Percentiles rank a stretch among this genome's conserved stretches.
phyloP scores from a whole-genome alignment of 2,888 invertebrate genomes.

The Perdita meconis region DNA sequence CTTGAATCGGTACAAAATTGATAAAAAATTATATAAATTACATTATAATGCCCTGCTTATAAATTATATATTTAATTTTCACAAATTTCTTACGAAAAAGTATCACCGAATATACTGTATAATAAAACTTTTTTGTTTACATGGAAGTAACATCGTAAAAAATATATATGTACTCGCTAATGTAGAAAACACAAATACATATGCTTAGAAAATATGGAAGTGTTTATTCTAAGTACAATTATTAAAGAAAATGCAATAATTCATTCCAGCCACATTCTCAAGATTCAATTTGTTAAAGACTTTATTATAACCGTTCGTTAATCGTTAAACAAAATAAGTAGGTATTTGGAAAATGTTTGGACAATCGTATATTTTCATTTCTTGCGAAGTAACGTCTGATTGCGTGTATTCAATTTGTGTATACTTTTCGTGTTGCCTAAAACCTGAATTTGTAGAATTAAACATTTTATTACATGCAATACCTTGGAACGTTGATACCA shows the following conservation, averaged over 20 bases:
- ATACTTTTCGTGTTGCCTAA: background rate
- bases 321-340: background rate
- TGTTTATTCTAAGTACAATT: conserved; percentile 37
- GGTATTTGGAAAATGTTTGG: conserved; percentile 14
- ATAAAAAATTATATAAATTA: conserved; percentile 42
- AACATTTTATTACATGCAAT: conserved; percentile 20
- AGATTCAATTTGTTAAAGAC: conserved; percentile 21
- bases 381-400: background rate
- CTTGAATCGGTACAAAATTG: conserved; percentile 17
- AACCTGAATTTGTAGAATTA: background rate
- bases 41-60: conserved; percentile 42
- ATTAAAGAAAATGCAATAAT: conserved; percentile 24
- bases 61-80: conserved; percentile 20
- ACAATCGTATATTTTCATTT: conserved; percentile 22
- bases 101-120: conserved; percentile 26
- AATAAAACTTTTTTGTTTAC: conserved; percentile 41
- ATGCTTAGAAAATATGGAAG: conserved; percentile 23
- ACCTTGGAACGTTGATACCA: background rate
- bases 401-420: background rate
- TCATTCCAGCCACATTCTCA: conserved; percentile 27
- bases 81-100: conserved; percentile 18
- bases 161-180: conserved; percentile 18
- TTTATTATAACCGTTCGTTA: conserved; percentile 29
- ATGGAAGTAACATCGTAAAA: conserved; percentile 13
- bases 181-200: conserved; percentile 33